Evolutionary conservation across 2,113 vertebrate genomes (phyloP).

Genomic region (Pitta sordida): DNA sequence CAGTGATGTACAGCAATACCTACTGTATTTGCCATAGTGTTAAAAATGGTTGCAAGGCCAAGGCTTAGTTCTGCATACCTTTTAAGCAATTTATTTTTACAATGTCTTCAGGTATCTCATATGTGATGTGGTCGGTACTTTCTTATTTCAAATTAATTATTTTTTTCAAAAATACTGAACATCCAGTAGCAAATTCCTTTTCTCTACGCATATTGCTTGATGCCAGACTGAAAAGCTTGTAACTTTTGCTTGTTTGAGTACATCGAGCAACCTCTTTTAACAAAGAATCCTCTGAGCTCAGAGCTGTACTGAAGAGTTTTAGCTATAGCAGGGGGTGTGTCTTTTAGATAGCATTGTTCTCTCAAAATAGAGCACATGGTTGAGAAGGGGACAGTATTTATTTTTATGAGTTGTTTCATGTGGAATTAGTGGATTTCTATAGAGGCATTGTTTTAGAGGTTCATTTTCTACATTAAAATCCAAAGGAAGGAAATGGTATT

Average conservation of each 20-base stretch:
- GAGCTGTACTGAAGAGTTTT: neutral
- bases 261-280: neutral
- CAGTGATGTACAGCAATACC: neutral
- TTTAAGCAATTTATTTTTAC: neutral
- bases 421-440: slow-evolving; percentile 53
- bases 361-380: slow-evolving; percentile 34
- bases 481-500: slow-evolving; percentile 40
- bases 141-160: neutral
- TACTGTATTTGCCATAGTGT: neutral
- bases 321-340: neutral
- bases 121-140: neutral
- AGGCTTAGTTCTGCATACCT: neutral
- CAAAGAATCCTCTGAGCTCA: neutral
- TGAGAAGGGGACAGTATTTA: neutral
- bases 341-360: slow-evolving; percentile 51
- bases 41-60: neutral
- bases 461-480: slow-evolving; percentile 47
- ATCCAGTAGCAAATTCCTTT: neutral
- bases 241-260: neutral
- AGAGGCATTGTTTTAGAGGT: slow-evolving; percentile 55
- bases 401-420: slow-evolving; percentile 38
- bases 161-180: neutral
- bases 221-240: neutral
- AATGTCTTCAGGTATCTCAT: neutral
- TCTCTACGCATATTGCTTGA: neutral